Conservation (phyloP, 2,113 vertebrate genomes). For the Dipodomys ordii region DNA sequence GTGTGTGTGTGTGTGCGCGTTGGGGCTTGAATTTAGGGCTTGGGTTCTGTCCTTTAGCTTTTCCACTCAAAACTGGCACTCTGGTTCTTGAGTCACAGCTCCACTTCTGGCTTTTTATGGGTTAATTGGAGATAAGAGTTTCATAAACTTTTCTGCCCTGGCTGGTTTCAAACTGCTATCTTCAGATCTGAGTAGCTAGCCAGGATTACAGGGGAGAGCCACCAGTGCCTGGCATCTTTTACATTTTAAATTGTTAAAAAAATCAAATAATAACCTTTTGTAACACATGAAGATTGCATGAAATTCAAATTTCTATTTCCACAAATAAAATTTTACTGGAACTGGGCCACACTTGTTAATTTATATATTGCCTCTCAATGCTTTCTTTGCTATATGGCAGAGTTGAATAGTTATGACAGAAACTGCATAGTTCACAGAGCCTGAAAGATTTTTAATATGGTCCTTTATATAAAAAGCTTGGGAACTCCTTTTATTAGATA, state of each 20-base stretch:
- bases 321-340: constrained; percentile 37
- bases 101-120: too few species aligned
- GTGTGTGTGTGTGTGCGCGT: neutral
- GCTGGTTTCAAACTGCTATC: too few species aligned
- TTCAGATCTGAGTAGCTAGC: too few species aligned
- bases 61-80: too few species aligned
- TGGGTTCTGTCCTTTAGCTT: too few species aligned
- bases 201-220: too few species aligned
- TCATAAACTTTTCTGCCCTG: too few species aligned
- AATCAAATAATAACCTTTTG: constrained; percentile 14
- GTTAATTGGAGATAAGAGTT: too few species aligned
- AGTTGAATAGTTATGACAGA: neutral
- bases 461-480: neutral
- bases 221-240: neutral
- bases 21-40: too few species aligned
- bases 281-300: constrained; percentile 6
- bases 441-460: constrained; percentile 8
- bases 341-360: neutral
- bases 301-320: constrained; percentile 33
- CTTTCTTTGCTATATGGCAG: neutral
- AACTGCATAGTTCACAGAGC: neutral
- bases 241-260: constrained; percentile 24
- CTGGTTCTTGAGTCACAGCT: too few species aligned
- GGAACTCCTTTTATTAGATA: neutral
- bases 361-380: neutral